phyloP scores from a whole-genome alignment of 2,888 invertebrate genomes.

The Romanomermis culicivorax region DNA sequence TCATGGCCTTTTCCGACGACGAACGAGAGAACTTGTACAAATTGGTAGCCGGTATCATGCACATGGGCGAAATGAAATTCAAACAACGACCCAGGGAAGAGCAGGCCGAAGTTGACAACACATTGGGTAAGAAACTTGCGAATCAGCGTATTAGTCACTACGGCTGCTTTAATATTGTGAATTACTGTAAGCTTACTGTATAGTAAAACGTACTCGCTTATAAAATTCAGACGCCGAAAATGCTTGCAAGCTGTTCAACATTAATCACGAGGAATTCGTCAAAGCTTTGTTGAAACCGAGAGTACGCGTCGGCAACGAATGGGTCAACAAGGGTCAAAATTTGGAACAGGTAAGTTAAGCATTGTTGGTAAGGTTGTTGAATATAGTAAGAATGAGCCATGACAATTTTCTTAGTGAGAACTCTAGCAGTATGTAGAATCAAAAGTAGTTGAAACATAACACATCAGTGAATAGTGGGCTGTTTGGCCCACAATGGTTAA shows the following conservation, averaged over 20 bases:
- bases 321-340: slow-evolving; percentile 35
- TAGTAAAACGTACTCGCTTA: too few species aligned
- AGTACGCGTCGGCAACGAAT: slow-evolving; percentile 34
- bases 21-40: slow-evolving; percentile 94
- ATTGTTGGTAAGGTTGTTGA: too few species aligned
- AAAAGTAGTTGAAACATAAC: too few species aligned
- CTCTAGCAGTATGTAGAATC: too few species aligned
- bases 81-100: slow-evolving; percentile 99
- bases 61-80: slow-evolving; percentile 99
- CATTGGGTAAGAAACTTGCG: not conserved
- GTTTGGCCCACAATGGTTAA: too few species aligned
- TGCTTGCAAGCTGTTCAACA: slow-evolving; percentile 4
- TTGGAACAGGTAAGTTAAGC: slow-evolving; percentile 32
- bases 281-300: slow-evolving; percentile 32
- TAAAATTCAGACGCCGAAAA: slow-evolving; percentile 12
- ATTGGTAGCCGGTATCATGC: slow-evolving; percentile 94
- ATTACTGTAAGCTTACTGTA: not conserved
- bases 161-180: not conserved
- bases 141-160: too few species aligned
- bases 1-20: slow-evolving; percentile 81
- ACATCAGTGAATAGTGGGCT: too few species aligned
- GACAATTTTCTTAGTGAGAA: too few species aligned
- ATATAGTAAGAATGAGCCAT: too few species aligned
- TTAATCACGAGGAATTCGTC: slow-evolving; percentile 15
- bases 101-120: slow-evolving; percentile 53